A percentile compares a stretch with the other conserved stretches of the same genome.
Conservation (phyloP, 92 coral and sea anemone species). For the Muricea muricata region DNA sequence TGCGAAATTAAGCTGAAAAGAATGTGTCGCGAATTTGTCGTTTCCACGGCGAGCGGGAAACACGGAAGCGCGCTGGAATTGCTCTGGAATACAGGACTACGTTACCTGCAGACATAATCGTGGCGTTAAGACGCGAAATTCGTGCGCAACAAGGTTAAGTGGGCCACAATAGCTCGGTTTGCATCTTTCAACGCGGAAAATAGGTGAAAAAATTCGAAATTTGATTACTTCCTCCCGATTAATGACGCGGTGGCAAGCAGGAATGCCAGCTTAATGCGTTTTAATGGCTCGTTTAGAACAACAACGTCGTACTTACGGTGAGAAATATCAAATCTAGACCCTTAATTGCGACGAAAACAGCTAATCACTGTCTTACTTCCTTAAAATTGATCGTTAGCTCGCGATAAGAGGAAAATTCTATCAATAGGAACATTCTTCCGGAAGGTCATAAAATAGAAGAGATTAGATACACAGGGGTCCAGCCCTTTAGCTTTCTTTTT, state of each 20-base stretch:
- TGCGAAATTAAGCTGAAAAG: slow-evolving; percentile 6
- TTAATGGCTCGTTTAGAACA: background rate
- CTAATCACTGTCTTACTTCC: background rate
- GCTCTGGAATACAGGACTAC: background rate
- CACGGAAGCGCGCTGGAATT: background rate
- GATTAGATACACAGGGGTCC: background rate
- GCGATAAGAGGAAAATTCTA: background rate
- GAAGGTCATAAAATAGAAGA: background rate
- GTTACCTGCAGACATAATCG: background rate
- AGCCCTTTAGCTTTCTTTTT: background rate
- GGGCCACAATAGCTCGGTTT: background rate
- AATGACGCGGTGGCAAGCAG: background rate
- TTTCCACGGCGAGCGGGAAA: background rate
- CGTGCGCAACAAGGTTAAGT: background rate
- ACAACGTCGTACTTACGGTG: background rate
- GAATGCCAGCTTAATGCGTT: slow-evolving; percentile 3
- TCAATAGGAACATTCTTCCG: background rate
- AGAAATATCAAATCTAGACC: background rate
- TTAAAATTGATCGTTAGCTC: background rate
- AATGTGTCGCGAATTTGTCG: background rate
- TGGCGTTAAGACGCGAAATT: background rate
- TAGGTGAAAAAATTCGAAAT: background rate
- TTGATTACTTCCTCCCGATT: background rate
- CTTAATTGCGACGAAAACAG: background rate
- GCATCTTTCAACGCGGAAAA: slow-evolving; percentile 1